These are phyloP conservation scores for Poecilus cupreus DNA, from an alignment of 2,888 invertebrate genomes.

Conservation along the genomic window DNA sequence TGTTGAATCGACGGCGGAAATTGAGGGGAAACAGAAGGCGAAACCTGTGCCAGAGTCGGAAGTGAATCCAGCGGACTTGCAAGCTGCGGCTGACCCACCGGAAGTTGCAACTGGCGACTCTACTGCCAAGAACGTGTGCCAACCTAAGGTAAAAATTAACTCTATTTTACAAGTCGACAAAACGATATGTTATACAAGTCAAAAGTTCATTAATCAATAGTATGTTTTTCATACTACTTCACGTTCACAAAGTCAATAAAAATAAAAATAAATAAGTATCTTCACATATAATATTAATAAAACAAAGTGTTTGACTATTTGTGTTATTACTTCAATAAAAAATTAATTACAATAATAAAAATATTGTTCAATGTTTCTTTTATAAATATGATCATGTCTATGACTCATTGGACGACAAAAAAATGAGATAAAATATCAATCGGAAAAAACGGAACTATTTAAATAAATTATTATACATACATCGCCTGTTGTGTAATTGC, in stretches of 20 bases:
- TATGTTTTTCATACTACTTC: too few species aligned
- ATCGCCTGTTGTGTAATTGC: neutral
- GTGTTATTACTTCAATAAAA: too few species aligned
- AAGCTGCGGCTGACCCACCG: conserved; percentile 63
- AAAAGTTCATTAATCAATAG: too few species aligned
- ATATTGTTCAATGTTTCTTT: neutral
- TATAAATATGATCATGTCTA: neutral
- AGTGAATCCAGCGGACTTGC: conserved; percentile 57
- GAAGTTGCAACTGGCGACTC: conserved; percentile 61
- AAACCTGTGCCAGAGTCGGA: conserved; percentile 58
- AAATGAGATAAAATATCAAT: too few species aligned
- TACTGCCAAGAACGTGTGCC: conserved; percentile 47
- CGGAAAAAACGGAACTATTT: neutral
- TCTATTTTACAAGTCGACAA: too few species aligned
- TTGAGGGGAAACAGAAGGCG: conserved; percentile 60
- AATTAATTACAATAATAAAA: neutral
- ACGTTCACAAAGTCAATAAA: too few species aligned
- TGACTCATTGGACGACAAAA: neutral
- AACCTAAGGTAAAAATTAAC: conserved; percentile 56
- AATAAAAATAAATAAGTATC: too few species aligned
- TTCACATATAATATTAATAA: too few species aligned
- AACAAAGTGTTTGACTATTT: too few species aligned
- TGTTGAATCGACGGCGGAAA: conserved; percentile 62
- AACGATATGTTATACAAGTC: too few species aligned
- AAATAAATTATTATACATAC: neutral